Conservation (phyloP, 2,797 vertebrate genomes). For the Kryptolebias ocellatus region DNA sequence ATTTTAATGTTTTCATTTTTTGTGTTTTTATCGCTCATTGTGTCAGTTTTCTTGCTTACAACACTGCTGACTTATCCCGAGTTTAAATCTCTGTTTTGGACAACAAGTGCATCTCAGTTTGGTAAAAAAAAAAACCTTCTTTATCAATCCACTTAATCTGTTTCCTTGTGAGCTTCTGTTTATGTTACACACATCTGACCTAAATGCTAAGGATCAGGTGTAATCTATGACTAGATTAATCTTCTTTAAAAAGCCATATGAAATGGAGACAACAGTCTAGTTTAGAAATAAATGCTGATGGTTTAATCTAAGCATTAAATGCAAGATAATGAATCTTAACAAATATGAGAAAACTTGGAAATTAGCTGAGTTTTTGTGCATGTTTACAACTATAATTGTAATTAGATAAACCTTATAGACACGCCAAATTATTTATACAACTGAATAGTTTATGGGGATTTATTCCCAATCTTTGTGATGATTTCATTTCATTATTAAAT, state of each 20-base stretch:
- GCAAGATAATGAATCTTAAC: background rate
- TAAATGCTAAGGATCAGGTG: background rate
- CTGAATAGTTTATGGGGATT: too few species aligned
- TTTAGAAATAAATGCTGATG: background rate
- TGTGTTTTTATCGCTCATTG: background rate
- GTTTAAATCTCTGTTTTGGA: conserved; percentile 20
- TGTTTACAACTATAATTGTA: too few species aligned
- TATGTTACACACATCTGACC: background rate
- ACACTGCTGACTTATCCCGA: conserved; percentile 3
- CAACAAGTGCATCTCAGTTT: background rate
- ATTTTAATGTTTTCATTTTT: background rate
- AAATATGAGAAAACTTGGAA: background rate
- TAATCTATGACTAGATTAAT: background rate
- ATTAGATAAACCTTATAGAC: too few species aligned
- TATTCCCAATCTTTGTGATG: too few species aligned
- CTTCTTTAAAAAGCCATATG: background rate
- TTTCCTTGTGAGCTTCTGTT: conserved; percentile 18
- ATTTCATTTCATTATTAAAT: too few species aligned
- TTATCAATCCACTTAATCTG: background rate
- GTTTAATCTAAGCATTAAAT: background rate
- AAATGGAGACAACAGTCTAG: background rate
- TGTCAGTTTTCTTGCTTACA: background rate
- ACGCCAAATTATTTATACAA: background rate
- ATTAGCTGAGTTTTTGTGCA: background rate
- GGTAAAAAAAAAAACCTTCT: conserved; percentile 20